Conservation (phyloP, 2,888 invertebrate genomes). For the Ligdia adustata region DNA sequence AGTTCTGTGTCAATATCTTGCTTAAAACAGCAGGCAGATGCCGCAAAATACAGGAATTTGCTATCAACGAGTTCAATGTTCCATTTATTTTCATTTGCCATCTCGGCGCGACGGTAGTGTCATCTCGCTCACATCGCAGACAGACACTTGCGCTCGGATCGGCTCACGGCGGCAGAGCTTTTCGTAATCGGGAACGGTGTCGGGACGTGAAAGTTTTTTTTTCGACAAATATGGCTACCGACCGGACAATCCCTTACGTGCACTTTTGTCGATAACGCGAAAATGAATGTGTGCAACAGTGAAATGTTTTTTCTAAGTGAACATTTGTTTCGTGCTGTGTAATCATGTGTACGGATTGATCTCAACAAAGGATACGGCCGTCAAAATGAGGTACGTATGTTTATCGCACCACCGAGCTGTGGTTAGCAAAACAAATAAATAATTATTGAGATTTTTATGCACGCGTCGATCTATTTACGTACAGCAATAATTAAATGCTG, state of each 20-base stretch:
- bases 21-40: too few species aligned
- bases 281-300: constrained; percentile 70
- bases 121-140: constrained; percentile 54
- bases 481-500: constrained; percentile 59
- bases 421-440: constrained; percentile 80
- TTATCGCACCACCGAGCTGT: constrained; percentile 73
- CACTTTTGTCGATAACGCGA: constrained; percentile 64
- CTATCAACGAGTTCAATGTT: constrained; percentile 53
- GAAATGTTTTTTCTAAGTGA: constrained; percentile 80
- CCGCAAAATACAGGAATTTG: constrained; percentile 21
- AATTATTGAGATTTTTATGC: constrained; percentile 61
- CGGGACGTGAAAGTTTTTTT: constrained; percentile 69
- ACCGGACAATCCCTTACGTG: constrained; percentile 61
- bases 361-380: constrained; percentile 75
- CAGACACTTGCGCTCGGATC: constrained; percentile 6
- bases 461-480: constrained; percentile 71
- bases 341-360: constrained; percentile 78
- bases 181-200: constrained; percentile 71
- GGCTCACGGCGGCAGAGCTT: constrained; percentile 43
- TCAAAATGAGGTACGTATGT: constrained; percentile 82
- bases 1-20: too few species aligned
- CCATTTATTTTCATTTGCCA: constrained; percentile 64
- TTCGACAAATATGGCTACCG: constrained; percentile 81
- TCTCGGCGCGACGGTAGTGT: constrained; percentile 70
- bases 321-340: constrained; percentile 79